phyloP scores from a whole-genome alignment of 2,888 invertebrate genomes.

The Parnassius orleans region DNA sequence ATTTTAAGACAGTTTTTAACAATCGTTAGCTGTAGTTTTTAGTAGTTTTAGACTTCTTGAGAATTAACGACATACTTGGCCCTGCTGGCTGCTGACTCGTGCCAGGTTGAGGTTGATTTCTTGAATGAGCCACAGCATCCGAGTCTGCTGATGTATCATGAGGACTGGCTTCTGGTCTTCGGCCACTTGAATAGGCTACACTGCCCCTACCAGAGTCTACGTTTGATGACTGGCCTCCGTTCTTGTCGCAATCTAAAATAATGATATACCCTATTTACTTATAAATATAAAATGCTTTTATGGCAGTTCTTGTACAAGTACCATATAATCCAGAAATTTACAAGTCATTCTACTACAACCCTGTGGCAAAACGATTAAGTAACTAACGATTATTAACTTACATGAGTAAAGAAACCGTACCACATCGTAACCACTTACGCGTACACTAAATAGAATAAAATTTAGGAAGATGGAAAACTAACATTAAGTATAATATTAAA shows the following conservation, averaged over 20 bases:
- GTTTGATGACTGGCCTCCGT: slow-evolving; percentile 87
- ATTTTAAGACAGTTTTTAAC: too few species aligned
- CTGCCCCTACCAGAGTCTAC: slow-evolving; percentile 91
- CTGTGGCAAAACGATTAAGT: too few species aligned
- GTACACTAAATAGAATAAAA: too few species aligned
- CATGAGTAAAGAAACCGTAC: too few species aligned
- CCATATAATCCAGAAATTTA: too few species aligned
- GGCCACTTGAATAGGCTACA: slow-evolving; percentile 88
- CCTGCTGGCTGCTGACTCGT: slow-evolving; percentile 59
- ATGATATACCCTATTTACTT: background rate
- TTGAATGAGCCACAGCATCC: slow-evolving; percentile 65
- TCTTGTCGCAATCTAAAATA: slow-evolving; percentile 86
- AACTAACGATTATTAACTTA: too few species aligned
- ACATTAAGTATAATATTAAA: too few species aligned
- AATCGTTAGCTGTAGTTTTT: too few species aligned
- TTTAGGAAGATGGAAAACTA: too few species aligned
- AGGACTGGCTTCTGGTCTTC: slow-evolving; percentile 78
- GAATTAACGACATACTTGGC: slow-evolving; percentile 43
- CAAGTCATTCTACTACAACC: too few species aligned
- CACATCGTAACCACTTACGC: too few species aligned
- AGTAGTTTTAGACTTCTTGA: background rate
- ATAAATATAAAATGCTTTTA: background rate
- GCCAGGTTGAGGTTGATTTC: slow-evolving; percentile 58
- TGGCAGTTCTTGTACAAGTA: too few species aligned
- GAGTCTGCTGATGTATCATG: slow-evolving; percentile 82